Evolutionary conservation across 2,888 invertebrate genomes (phyloP).

Genomic region (Harpalus rubripes): DNA sequence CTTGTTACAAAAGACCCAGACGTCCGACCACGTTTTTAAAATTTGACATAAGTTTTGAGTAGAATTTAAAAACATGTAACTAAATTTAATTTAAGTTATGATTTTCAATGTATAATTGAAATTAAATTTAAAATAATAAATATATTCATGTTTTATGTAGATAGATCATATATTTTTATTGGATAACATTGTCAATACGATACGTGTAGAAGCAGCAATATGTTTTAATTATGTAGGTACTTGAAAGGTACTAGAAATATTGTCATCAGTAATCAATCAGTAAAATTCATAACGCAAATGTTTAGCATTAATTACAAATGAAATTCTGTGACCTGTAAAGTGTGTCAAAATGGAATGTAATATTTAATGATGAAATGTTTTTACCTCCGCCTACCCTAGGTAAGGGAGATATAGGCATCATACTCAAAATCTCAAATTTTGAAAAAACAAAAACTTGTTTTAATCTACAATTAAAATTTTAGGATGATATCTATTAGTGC

Average conservation of each 20-base stretch:
- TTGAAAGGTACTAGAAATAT: not conserved
- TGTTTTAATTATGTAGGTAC: not conserved
- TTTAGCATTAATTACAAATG: not conserved
- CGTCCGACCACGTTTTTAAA: too few species aligned
- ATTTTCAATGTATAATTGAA: not conserved
- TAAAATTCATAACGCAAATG: constrained; percentile 6
- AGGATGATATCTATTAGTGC: too few species aligned
- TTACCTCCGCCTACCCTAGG: too few species aligned
- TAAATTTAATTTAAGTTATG: too few species aligned
- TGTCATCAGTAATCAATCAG: not conserved
- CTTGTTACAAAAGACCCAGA: too few species aligned
- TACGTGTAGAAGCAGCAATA: not conserved
- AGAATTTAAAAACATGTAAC: too few species aligned
- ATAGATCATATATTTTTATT: not conserved
- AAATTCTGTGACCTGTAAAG: not conserved
- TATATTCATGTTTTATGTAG: not conserved
- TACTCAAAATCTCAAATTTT: too few species aligned
- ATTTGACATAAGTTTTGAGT: too few species aligned
- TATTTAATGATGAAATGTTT: not conserved
- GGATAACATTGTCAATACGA: not conserved
- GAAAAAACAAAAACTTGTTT: too few species aligned
- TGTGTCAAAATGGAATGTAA: not conserved
- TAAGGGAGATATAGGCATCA: too few species aligned
- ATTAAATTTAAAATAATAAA: not conserved
- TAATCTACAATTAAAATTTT: too few species aligned